Base-by-base conservation (phyloP, 2,888 invertebrate species). In the Drosophila parthenogenetica region DNA sequence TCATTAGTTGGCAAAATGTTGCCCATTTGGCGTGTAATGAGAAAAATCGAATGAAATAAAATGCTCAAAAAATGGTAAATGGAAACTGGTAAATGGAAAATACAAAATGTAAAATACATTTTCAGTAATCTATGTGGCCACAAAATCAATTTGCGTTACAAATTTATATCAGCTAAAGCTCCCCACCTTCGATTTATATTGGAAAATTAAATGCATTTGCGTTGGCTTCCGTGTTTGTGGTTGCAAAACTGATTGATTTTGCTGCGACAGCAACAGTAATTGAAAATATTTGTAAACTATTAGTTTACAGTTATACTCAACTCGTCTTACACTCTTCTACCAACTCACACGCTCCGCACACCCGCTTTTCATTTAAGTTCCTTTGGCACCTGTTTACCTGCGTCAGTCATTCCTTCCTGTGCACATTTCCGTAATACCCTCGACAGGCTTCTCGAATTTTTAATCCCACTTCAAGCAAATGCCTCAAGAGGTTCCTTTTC, bases 251-350 rank as follows among this genome's bases (percentile, higher is more conserved):
- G 88, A 82, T 83, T 79, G 83, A 88, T 83, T 83, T 88, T 88
- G 83, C 83, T 82, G 86, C 82, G 89, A 87, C 82, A 88, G 89
- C 88, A 83, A 75, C 78, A 73, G 83, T 83, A 83, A 83, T 83
- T 83, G 83, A 80, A 83, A 83, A 88, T 80, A 86, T 88, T 86
- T 79, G 77, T 81, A 71, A 88, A 88, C 88, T 88, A 83, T 86
- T 82, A 83, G 83, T 80, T 83, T 82, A 69, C 22, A 46, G 63
- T 69, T 49, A 69, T 16, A 49, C 35, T 35, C 13, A 17, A 22
- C 17, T 5, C 3, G 5, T 19, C 11, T 13, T 8, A 13, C 8
- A 8, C 8, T 11, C 35, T 11, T n/a, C 10, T 11, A 0, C 32
- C 43, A 17, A 14, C 17, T 25, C 8, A 25, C n/a, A n/a, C 11